Conservation (phyloP, 2,113 vertebrate genomes). For the Delphinus delphis region DNA sequence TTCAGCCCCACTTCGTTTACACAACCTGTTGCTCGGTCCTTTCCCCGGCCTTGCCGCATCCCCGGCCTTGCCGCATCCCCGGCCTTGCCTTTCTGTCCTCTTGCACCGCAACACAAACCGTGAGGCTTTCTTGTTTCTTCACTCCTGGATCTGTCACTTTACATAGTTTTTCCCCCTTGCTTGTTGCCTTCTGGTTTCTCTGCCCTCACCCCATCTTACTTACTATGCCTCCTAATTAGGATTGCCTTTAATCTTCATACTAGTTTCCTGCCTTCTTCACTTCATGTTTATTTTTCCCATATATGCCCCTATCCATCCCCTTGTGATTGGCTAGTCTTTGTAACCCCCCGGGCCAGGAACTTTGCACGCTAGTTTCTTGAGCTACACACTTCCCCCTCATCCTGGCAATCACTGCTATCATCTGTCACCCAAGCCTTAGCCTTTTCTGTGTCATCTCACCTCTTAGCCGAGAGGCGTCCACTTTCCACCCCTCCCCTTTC, state of each 20-base stretch:
- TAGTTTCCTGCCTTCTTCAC: neutral
- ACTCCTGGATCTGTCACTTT: neutral
- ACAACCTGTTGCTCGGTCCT: conserved; percentile 71
- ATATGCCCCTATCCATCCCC: neutral
- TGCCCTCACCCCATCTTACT: neutral
- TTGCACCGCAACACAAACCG: neutral
- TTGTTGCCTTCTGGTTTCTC: conserved; percentile 14
- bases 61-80: neutral
- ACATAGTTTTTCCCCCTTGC: conserved; percentile 6
- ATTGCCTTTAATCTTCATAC: neutral
- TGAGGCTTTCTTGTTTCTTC: neutral
- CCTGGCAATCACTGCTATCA: neutral
- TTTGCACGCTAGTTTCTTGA: neutral
- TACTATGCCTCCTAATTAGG: neutral
- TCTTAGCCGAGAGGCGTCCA: neutral
- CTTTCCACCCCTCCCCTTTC: conserved; percentile 8
- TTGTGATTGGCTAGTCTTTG: neutral
- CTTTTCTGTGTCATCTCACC: conserved; percentile 39
- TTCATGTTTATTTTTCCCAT: neutral
- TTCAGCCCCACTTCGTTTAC: neutral
- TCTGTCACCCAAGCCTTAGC: conserved; percentile 20
- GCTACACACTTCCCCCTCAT: neutral
- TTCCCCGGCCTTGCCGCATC: neutral
- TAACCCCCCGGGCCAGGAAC: neutral
- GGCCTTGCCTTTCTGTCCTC: neutral